Percentiles rank a stretch among this genome's conserved stretches.
Evolutionary conservation across 2,113 vertebrate species (phyloP).

Genomic region (Hydrolagus affinis): DNA sequence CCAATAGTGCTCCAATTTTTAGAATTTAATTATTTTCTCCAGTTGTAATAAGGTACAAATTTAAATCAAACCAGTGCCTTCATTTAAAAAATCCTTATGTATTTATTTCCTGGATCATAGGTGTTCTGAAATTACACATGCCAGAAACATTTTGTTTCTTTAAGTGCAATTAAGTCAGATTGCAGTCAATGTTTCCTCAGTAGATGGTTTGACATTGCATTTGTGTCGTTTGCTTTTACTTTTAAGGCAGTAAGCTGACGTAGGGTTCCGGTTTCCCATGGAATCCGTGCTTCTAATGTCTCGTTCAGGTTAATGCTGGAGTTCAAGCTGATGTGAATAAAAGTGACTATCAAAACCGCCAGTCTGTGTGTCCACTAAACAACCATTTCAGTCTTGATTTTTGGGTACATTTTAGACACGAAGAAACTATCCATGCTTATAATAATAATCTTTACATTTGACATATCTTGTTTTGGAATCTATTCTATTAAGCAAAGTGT

Average conservation of each 20-base stretch:
- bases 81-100: background rate
- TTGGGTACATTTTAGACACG: too few relatives aligned
- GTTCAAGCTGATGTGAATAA: background rate
- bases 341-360: background rate
- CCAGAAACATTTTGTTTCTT: background rate
- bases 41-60: background rate
- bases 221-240: too few relatives aligned
- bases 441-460: too few relatives aligned
- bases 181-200: background rate
- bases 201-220: background rate
- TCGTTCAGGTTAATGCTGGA: too few relatives aligned
- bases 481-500: background rate
- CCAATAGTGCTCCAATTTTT: too few relatives aligned
- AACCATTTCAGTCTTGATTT: background rate
- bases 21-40: too few relatives aligned
- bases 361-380: background rate
- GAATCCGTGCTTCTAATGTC: background rate
- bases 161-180: background rate
- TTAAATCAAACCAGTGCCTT: conserved; percentile 23
- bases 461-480: background rate
- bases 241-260: too few relatives aligned
- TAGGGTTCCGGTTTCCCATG: background rate
- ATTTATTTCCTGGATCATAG: background rate
- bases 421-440: background rate
- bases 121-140: background rate